phyloP scores from a whole-genome alignment of 2,888 invertebrate species.

The Dicyrtomina minuta region DNA sequence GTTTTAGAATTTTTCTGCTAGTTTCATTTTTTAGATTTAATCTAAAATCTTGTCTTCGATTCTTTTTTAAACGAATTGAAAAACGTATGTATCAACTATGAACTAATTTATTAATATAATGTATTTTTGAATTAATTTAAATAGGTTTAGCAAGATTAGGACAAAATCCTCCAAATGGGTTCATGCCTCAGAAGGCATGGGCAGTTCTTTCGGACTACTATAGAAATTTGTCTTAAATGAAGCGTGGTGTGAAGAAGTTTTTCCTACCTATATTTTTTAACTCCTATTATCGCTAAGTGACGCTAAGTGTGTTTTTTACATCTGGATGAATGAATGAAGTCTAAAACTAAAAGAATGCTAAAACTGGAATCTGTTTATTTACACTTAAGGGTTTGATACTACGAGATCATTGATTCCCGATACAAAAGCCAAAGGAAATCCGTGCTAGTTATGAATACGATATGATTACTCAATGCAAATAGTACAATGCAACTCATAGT shows the following conservation, averaged over 20 bases:
- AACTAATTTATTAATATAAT: too few species aligned
- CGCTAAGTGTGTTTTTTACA: background rate
- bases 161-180: constrained; percentile 88
- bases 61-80: too few species aligned
- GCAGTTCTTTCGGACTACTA: constrained; percentile 83
- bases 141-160: constrained; percentile 72
- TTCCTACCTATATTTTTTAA: background rate
- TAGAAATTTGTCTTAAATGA: constrained; percentile 45
- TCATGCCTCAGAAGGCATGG: constrained; percentile 98
- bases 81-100: too few species aligned
- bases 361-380: too few species aligned
- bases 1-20: too few species aligned
- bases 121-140: too few species aligned
- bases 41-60: too few species aligned
- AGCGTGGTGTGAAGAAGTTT: background rate
- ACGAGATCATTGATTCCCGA: background rate
- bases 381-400: too few species aligned
- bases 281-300: too few species aligned
- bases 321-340: background rate
- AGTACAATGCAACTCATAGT: background rate
- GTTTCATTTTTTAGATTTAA: too few species aligned
- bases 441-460: background rate
- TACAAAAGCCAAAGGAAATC: constrained; percentile 3
- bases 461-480: constrained; percentile 12
- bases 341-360: too few species aligned